phyloP scores from a whole-genome alignment of 2,113 vertebrate genomes.

The Sinocyclocheilus anophthalmus region DNA sequence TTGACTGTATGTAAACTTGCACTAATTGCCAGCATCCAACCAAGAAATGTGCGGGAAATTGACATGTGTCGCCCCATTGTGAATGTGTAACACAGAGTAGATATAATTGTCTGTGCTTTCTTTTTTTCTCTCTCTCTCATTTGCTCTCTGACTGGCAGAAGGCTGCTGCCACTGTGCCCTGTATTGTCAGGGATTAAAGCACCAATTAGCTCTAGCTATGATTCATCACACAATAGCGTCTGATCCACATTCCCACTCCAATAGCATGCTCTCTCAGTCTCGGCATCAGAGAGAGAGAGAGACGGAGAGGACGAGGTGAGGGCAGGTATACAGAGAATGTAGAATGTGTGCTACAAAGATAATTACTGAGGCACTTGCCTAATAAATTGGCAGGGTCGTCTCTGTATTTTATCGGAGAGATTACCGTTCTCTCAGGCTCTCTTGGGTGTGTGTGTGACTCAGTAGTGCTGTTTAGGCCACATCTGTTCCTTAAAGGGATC shows the following conservation, averaged over 20 bases:
- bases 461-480: conserved; percentile 6
- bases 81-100: neutral
- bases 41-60: conserved; percentile 25
- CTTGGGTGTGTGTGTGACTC: conserved; percentile 3
- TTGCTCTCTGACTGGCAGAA: conserved; percentile 1
- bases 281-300: conserved; percentile 5
- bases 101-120: neutral
- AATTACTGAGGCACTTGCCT: conserved; percentile 47
- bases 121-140: conserved; percentile 5
- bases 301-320: conserved; percentile 18
- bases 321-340: conserved; percentile 23
- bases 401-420: conserved; percentile 19
- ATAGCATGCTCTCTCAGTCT: neutral
- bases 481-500: conserved; percentile 13
- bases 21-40: neutral
- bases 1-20: neutral
- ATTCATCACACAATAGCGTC: conserved; percentile 54
- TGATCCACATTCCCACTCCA: conserved; percentile 39
- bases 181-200: conserved; percentile 53
- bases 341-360: neutral
- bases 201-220: conserved; percentile 61
- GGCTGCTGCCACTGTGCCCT: conserved; percentile 24
- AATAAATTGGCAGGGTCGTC: neutral
- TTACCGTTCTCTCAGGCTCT: conserved; percentile 7
- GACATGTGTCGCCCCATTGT: conserved; percentile 13